Percentiles rank a stretch among this genome's conserved stretches.
Evolutionary conservation across 2,888 invertebrate species (phyloP).

Genomic region (Aethes cnicana): DNA sequence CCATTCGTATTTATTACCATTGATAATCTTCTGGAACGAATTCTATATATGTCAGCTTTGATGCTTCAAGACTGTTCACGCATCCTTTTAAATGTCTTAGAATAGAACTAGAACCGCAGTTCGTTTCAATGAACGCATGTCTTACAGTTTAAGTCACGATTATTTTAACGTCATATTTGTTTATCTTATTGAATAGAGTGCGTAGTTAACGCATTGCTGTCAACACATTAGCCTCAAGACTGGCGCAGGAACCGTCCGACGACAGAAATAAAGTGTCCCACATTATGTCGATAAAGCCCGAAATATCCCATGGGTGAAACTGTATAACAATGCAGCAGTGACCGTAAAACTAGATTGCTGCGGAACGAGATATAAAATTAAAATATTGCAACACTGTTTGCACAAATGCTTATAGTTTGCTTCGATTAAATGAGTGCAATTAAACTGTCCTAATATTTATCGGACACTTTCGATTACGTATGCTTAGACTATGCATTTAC

Average conservation of each 20-base stretch:
- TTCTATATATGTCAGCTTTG: slow-evolving; percentile 28
- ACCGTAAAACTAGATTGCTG: slow-evolving; percentile 1
- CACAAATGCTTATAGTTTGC: slow-evolving; percentile 19
- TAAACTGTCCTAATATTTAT: slow-evolving; percentile 17
- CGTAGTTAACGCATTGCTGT: slow-evolving; percentile 33
- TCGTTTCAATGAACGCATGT: neutral
- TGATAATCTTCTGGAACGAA: slow-evolving; percentile 37
- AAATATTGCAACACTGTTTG: slow-evolving; percentile 19
- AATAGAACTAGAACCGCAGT: neutral
- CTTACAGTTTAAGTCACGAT: slow-evolving; percentile 4
- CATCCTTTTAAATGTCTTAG: neutral
- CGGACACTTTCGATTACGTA: slow-evolving; percentile 14
- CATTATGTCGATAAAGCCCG: slow-evolving; percentile 58
- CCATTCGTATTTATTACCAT: slow-evolving; percentile 38
- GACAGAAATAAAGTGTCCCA: slow-evolving; percentile 68
- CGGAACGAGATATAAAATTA: slow-evolving; percentile 9
- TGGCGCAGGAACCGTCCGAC: slow-evolving; percentile 50
- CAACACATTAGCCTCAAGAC: slow-evolving; percentile 47
- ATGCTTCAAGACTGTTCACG: neutral
- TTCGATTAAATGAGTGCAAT: slow-evolving; percentile 20
- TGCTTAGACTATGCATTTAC: neutral
- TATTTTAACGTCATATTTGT: slow-evolving; percentile 9
- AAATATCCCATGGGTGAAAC: slow-evolving; percentile 42
- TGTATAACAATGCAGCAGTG: slow-evolving; percentile 2
- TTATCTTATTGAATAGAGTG: slow-evolving; percentile 15